A percentile compares a stretch with the other conserved stretches of the same genome.
These are phyloP conservation scores for Hetaerina americana DNA, from an alignment of 1,140 invertebrate species.

Conservation along the genomic window DNA sequence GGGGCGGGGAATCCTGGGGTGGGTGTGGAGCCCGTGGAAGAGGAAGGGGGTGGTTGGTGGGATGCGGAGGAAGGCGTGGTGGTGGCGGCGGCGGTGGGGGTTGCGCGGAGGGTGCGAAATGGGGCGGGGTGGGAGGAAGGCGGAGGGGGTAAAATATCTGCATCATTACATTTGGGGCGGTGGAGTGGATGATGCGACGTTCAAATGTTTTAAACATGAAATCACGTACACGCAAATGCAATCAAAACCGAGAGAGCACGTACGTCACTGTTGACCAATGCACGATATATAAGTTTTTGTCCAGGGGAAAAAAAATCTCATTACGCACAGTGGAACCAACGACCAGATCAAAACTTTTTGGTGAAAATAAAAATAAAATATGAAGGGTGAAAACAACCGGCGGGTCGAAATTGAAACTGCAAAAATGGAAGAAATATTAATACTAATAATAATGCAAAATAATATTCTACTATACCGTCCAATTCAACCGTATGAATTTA, in stretches of 20 bases:
- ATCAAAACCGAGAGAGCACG: not conserved
- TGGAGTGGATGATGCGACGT: not conserved
- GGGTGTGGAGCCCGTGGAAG: too few species aligned
- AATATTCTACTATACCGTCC: not conserved
- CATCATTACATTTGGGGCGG: not conserved
- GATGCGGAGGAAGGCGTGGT: too few species aligned
- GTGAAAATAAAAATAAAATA: too few species aligned
- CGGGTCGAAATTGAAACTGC: too few species aligned
- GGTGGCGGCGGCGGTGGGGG: not conserved
- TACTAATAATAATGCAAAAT: not conserved
- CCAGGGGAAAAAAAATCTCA: not conserved
- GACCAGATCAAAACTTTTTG: not conserved
- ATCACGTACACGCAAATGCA: not conserved
- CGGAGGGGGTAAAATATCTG: not conserved
- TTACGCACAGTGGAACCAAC: not conserved
- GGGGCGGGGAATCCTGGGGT: too few species aligned
- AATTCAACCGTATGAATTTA: too few species aligned
- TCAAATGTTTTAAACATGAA: slow-evolving; percentile 1
- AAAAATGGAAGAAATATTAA: too few species aligned
- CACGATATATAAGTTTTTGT: not conserved
- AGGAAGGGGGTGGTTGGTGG: too few species aligned
- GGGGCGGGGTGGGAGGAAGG: not conserved
- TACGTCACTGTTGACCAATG: not conserved
- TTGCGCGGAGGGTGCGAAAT: not conserved
- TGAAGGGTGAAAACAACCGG: not conserved